phyloP scores from a whole-genome alignment of 1,140 invertebrate species.

The Oncopodura yosiiana region DNA sequence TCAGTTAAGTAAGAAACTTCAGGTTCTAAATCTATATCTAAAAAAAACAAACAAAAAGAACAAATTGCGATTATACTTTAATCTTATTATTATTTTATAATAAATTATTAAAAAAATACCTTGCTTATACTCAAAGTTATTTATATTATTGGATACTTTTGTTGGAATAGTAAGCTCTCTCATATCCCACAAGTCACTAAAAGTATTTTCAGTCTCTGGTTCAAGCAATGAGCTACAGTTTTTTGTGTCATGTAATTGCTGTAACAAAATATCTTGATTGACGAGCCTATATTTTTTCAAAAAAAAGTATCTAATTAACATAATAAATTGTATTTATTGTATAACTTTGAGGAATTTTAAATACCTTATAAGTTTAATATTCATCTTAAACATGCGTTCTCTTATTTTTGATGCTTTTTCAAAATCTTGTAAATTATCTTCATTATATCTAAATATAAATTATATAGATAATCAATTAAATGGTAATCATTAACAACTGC shows the following conservation, averaged over 20 bases:
- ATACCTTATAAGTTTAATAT: slow-evolving; percentile 12
- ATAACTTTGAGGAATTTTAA: neutral
- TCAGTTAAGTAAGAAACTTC: neutral
- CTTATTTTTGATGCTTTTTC: slow-evolving; percentile 3
- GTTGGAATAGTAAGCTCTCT: neutral
- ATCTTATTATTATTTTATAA: too few relatives aligned
- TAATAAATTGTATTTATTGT: neutral
- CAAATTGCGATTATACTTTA: too few relatives aligned
- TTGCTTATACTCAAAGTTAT: too few relatives aligned
- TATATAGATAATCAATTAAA: neutral
- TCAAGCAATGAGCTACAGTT: slow-evolving; percentile 60
- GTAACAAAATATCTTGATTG: slow-evolving; percentile 61
- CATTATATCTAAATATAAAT: slow-evolving; percentile 43
- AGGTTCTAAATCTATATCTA: neutral
- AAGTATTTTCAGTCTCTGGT: slow-evolving; percentile 53
- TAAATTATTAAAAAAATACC: too few relatives aligned
- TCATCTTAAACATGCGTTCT: slow-evolving; percentile 15
- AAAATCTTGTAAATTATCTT: slow-evolving; percentile 19
- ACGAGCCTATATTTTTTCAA: slow-evolving; percentile 50
- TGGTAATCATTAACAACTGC: neutral
- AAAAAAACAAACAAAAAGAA: neutral
- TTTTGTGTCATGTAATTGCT: slow-evolving; percentile 59
- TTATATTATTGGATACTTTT: neutral
- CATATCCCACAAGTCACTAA: slow-evolving; percentile 39
- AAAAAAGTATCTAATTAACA: too few relatives aligned